Evolutionary conservation across 1,140 invertebrate genomes (phyloP), one percentile per base, ranked within the genome.

Genomic region (Bombus fervidus): DNA sequence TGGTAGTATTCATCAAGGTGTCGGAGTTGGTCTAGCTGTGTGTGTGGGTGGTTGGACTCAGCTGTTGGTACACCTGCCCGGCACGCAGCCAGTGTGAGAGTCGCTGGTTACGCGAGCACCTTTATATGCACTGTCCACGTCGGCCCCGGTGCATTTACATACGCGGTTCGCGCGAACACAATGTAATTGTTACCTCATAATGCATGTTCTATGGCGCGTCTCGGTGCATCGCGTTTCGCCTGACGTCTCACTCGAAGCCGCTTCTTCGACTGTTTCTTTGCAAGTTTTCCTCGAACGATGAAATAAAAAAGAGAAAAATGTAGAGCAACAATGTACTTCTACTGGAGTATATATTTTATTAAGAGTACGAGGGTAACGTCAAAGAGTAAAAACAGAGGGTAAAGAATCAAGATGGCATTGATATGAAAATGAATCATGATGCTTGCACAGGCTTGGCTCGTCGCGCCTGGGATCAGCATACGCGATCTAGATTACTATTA

Each of bases 41-140:
- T 59, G 75, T 47, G 64, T 94, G 91, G 92, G 91, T 93, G 93
- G 92, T 87, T 90, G 74, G 76, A 81, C 89, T 93, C 93, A 93
- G 92, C 93, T 93, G 93, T 90, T 92, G 81, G 77, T 91, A 89
- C 92, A 93, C 93, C 93, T 93, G 92, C 92, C 41, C 22, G 64
- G 59, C 71, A 59, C 57, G 69, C 76, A 66, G 53, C 68, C 59
- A 81, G 78, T 83, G 81, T 78, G 84, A 85, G 85, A 85, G 86
- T 68, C 71, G 81, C 68, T 87, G 81, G 81, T 83, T 82, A 80
- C 86, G 75, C 57, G 81, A 88, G 78, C 85, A 86, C 89, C 87
- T 91, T 90, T 87, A 73, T 87, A 78, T 47, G 75, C 87, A 75
- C 89, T 91, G 91, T 92, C 88, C 91, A 91, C 87, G 87, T 83